These are phyloP conservation scores for Tragulus kanchil DNA, from an alignment of 2,113 vertebrate species.

Conservation along the genomic window DNA sequence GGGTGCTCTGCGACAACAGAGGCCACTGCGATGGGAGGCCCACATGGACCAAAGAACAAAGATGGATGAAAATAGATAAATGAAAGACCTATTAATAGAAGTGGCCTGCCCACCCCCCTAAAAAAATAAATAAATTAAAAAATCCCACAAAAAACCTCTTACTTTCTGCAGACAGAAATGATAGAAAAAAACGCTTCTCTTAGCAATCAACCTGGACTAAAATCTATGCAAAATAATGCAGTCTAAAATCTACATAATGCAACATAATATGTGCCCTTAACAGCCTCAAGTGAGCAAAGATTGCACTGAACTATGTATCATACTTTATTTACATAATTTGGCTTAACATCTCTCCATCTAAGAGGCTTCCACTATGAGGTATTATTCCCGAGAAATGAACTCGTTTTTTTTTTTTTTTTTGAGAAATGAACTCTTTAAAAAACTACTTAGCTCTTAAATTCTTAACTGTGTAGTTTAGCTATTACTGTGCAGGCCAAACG, in stretches of 20 bases:
- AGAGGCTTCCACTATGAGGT: background rate
- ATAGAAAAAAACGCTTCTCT: background rate
- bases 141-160: too few species aligned
- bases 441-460: background rate
- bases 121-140: too few species aligned
- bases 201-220: background rate
- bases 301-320: background rate
- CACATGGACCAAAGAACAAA: too few species aligned
- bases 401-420: too few species aligned
- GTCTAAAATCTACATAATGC: background rate
- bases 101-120: too few species aligned
- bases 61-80: too few species aligned
- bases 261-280: background rate
- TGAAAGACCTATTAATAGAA: too few species aligned
- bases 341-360: background rate
- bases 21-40: too few species aligned
- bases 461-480: background rate
- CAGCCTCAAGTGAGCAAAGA: background rate
- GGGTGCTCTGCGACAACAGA: too few species aligned
- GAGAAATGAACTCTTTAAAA: background rate
- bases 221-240: background rate
- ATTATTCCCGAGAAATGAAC: background rate
- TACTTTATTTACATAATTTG: background rate
- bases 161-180: background rate
- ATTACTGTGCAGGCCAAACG: background rate